Evolutionary conservation across 2,797 vertebrate genomes (phyloP).

Genomic region (Micromesistius poutassou): DNA sequence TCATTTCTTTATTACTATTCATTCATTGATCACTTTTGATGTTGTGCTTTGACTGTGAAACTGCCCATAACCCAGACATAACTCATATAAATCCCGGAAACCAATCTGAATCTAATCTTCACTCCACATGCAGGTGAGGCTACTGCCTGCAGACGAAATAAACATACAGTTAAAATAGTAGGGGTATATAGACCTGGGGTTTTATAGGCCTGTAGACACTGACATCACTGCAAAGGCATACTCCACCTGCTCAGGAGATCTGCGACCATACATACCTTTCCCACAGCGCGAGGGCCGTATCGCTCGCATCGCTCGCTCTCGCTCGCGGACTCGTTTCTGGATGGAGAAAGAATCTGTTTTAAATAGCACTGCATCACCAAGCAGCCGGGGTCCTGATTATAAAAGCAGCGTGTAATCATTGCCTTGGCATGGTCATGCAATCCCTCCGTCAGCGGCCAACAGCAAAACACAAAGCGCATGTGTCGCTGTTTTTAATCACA

Average conservation of each 20-base stretch:
- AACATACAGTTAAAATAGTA: not conserved
- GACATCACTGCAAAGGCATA: conserved; percentile 21
- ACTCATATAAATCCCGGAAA: too few species aligned
- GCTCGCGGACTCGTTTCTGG: conserved; percentile 8
- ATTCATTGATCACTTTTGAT: not conserved
- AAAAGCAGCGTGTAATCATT: conserved; percentile 36
- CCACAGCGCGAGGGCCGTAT: conserved; percentile 16
- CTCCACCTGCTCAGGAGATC: conserved; percentile 30
- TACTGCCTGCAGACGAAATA: not conserved
- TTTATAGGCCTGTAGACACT: conserved; percentile 18
- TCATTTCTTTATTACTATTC: not conserved
- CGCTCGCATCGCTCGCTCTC: too few species aligned
- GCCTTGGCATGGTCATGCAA: conserved; percentile 28
- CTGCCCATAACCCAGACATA: not conserved
- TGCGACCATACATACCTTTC: conserved; percentile 32
- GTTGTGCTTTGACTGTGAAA: not conserved
- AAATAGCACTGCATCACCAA: conserved; percentile 19
- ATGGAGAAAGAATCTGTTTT: conserved; percentile 37
- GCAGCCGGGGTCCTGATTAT: conserved; percentile 21
- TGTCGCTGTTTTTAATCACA: conserved; percentile 25
- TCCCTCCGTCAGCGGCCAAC: conserved; percentile 23
- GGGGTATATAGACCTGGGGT: not conserved
- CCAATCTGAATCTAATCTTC: not conserved
- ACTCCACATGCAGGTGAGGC: not conserved
- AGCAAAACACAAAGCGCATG: conserved; percentile 29